phyloP scores from a whole-genome alignment of 2,888 invertebrate species.

The Cacoxenus indagator region DNA sequence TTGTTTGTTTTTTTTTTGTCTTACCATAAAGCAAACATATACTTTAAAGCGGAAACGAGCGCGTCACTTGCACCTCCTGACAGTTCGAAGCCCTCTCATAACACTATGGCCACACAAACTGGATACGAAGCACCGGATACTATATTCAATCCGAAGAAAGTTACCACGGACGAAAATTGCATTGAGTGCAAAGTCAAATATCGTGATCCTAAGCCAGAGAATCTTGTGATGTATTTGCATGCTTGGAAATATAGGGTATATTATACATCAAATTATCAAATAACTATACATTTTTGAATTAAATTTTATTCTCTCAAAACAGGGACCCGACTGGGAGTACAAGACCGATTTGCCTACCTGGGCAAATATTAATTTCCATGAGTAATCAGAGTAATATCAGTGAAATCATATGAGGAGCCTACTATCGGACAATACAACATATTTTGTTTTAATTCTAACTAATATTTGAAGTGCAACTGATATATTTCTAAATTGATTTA shows the following conservation, averaged over 20 bases:
- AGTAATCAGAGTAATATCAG: conserved; percentile 73
- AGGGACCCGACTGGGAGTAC: conserved; percentile 96
- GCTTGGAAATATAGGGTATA: conserved; percentile 91
- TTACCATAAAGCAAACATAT: neutral
- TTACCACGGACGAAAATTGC: conserved; percentile 88
- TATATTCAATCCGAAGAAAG: conserved; percentile 77
- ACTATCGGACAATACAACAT: conserved; percentile 8
- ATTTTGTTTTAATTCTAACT: conserved; percentile 10
- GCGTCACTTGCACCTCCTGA: too few relatives aligned
- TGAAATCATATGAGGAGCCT: neutral
- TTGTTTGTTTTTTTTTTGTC: neutral
- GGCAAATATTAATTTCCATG: conserved; percentile 83
- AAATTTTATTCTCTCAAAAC: conserved; percentile 51
- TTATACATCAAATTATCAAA: neutral
- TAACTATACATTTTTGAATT: neutral
- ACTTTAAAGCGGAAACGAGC: too few relatives aligned
- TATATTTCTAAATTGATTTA: too few relatives aligned
- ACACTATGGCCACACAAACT: conserved; percentile 89
- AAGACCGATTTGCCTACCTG: conserved; percentile 93
- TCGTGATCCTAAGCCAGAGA: conserved; percentile 90
- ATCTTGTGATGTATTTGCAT: conserved; percentile 96
- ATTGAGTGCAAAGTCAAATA: conserved; percentile 94
- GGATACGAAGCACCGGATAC: conserved; percentile 83
- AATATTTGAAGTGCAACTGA: too few relatives aligned
- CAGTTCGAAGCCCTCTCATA: conserved; percentile 70